Percentiles rank a stretch among this genome's conserved stretches.
phyloP scores from a whole-genome alignment of 2,797 vertebrate species.

The Triplophysa bombifrons region DNA sequence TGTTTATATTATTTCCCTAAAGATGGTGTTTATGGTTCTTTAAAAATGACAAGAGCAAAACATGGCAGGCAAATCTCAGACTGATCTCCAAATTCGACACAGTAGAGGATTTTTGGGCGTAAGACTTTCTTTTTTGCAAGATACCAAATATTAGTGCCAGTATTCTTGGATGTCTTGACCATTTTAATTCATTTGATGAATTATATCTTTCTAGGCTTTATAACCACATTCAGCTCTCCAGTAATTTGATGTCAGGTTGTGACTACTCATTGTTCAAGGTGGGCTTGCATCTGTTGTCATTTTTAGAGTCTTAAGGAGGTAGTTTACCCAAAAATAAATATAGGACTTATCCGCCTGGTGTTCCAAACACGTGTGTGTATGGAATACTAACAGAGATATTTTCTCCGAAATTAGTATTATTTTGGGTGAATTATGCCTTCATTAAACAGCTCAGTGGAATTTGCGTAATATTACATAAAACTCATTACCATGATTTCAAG shows the following conservation, averaged over 20 bases:
- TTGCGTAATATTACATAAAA: neutral
- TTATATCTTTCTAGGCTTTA: constrained; percentile 83
- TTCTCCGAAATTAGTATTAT: neutral
- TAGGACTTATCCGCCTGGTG: neutral
- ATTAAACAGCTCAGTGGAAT: neutral
- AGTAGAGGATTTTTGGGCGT: constrained; percentile 99
- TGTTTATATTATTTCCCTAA: constrained; percentile 52
- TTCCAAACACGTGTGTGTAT: neutral
- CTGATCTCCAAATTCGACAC: constrained; percentile 99
- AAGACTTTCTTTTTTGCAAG: constrained; percentile 71
- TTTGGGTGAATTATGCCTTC: neutral
- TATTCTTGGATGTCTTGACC: neutral
- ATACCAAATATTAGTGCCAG: neutral
- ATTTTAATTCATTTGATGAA: constrained; percentile 14
- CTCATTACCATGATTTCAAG: neutral
- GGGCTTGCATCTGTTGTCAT: constrained; percentile 52
- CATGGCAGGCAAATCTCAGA: constrained; percentile 98
- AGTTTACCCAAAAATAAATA: neutral
- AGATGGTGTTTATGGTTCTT: constrained; percentile 99
- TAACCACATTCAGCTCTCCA: constrained; percentile 98
- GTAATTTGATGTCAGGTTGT: constrained; percentile 98
- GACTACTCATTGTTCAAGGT: constrained; percentile 99
- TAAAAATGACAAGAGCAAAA: constrained; percentile 99
- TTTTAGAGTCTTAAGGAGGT: neutral
- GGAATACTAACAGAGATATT: neutral